phyloP scores from a whole-genome alignment of 1,140 invertebrate genomes.

The Drosophila subobscura region DNA sequence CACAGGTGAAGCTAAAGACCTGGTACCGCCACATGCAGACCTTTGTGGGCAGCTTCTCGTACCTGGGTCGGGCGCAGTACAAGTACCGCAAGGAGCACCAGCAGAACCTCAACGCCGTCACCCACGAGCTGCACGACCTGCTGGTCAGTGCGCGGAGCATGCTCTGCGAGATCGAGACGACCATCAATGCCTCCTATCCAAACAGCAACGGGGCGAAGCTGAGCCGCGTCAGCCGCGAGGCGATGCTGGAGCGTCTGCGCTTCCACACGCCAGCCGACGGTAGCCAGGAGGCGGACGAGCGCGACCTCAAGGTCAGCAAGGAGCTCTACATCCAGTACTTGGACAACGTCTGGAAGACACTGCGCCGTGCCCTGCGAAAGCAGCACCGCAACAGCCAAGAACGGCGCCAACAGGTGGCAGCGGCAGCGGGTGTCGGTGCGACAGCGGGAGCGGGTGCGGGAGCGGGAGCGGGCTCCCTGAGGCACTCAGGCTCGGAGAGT shows the following conservation, averaged over 20 bases:
- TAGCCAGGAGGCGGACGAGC: conserved; percentile 41
- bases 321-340: conserved; percentile 62
- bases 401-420: conserved; percentile 1
- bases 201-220: conserved; percentile 62
- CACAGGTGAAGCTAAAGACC: conserved; percentile 64
- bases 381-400: conserved; percentile 25
- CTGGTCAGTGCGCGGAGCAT: conserved; percentile 57
- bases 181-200: conserved; percentile 68
- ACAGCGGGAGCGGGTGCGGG: conserved; percentile 6
- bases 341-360: conserved; percentile 49
- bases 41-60: conserved; percentile 67
- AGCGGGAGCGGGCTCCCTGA: background rate
- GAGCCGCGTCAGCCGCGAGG: conserved; percentile 39
- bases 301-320: conserved; percentile 68
- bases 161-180: conserved; percentile 72
- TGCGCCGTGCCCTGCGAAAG: conserved; percentile 39
- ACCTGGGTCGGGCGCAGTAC: conserved; percentile 69
- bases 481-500: conserved; percentile 35
- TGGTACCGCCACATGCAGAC: conserved; percentile 77
- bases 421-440: background rate
- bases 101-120: conserved; percentile 31
- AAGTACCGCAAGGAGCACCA: conserved; percentile 64
- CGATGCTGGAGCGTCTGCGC: conserved; percentile 57
- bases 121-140: conserved; percentile 64
- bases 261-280: conserved; percentile 63